phyloP scores from a whole-genome alignment of 2,888 invertebrate species.

The Drosophila atripex region DNA sequence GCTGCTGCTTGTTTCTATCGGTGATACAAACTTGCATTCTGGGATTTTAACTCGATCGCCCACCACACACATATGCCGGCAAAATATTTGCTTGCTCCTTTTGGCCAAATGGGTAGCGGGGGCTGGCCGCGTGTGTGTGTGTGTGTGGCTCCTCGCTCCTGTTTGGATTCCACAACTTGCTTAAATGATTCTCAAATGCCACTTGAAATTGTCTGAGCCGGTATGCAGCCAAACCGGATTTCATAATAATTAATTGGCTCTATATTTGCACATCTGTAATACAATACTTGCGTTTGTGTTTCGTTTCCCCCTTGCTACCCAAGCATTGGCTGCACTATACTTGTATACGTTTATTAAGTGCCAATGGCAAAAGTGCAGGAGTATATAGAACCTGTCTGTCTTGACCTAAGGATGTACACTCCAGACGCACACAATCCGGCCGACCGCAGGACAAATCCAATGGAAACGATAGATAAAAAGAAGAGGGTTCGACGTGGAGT shows the following conservation, averaged over 20 bases:
- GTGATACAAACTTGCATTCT: slow-evolving; percentile 21
- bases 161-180: slow-evolving; percentile 22
- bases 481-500: not conserved
- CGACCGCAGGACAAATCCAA: slow-evolving; percentile 33
- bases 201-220: slow-evolving; percentile 40
- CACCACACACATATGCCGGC: not conserved
- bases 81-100: slow-evolving; percentile 54
- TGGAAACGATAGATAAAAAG: slow-evolving; percentile 22
- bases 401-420: slow-evolving; percentile 21
- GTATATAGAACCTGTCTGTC: slow-evolving; percentile 4
- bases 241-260: slow-evolving; percentile 76
- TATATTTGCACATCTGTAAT: slow-evolving; percentile 66
- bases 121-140: slow-evolving; percentile 1
- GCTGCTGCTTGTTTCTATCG: slow-evolving; percentile 2
- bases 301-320: slow-evolving; percentile 8
- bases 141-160: not conserved
- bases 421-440: not conserved
- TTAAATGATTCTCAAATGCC: slow-evolving; percentile 60
- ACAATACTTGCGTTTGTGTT: slow-evolving; percentile 31
- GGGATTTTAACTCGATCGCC: slow-evolving; percentile 20
- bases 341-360: slow-evolving; percentile 69
- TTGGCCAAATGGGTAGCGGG: not conserved
- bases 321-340: slow-evolving; percentile 57
- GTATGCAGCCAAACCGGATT: slow-evolving; percentile 56
- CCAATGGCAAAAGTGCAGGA: slow-evolving; percentile 36